Base-by-base conservation (phyloP, 2,797 vertebrate species). In the Kryptopterus vitreolus region DNA sequence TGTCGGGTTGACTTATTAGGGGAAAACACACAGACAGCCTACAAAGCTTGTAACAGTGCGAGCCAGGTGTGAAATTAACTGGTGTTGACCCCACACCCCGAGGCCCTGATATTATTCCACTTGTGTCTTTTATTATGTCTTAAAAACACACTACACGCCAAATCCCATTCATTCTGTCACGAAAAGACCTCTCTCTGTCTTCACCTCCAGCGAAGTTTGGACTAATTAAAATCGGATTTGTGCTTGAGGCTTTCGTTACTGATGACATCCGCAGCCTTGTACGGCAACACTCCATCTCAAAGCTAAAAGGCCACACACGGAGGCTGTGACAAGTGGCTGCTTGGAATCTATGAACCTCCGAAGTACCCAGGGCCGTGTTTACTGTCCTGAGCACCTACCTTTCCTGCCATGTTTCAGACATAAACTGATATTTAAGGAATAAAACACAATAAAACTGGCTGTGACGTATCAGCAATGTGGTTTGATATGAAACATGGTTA, bases 21-120 rank as follows among this genome's bases (percentile, higher is more conserved):
- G 48, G 63, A 58, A 50, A 65, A 53, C 29, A 80, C 16, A 73
- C 52, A 75, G 2, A 16, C 8, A 57, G 29, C 0, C 68, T 62
- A n/a, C 10, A 79, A 48, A 33, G 35, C 38, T 33, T 68, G 26
- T 58, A 72, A 72, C 16, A 52, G 43, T 52, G 29, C 38, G 58
- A 68, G 15, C 62, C 76, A 68, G 63, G 52, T 57, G 24, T 78
- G 26, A 78, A 69, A 78, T 58, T 43, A 35, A 10, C 33, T 26
- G 4, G 26, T 59, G 24, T 50, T 59, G 35, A 78, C 35, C 35
- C 26, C 29, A 31, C 15, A 58, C 20, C 65, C 35, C 24, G 38
- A 48, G 53, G 77, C 35, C 16, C 22, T 1, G 12, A 29, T 33
- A 33, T 59, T 15, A 59, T 57, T 78, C 50, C 52, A 53, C 18